phyloP scores from a whole-genome alignment of 2,113 vertebrate species.

The Odobenus rosmarus region DNA sequence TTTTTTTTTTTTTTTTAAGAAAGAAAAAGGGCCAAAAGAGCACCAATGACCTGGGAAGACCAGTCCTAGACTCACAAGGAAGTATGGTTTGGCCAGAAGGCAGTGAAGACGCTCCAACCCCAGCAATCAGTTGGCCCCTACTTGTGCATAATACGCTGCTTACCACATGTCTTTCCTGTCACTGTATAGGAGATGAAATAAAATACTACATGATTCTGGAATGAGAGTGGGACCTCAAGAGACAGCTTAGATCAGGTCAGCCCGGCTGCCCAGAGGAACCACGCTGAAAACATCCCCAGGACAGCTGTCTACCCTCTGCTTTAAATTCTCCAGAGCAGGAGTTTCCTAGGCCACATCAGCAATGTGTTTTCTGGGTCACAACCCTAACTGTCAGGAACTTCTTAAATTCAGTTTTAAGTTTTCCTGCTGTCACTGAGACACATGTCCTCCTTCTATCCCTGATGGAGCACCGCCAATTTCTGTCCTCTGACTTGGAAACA shows the following conservation, averaged over 20 bases:
- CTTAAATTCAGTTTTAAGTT: not conserved
- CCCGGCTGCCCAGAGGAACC: not conserved
- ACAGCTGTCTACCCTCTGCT: not conserved
- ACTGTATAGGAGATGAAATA: no score
- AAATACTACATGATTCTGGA: not conserved
- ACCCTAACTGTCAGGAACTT: not conserved
- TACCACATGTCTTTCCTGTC: not conserved
- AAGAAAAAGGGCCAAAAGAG: not conserved
- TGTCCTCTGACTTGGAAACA: not conserved
- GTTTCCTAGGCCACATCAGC: not conserved
- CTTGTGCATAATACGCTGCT: not conserved
- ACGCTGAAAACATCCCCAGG: not conserved
- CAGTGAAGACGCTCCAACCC: not conserved
- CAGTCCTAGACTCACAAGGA: not conserved
- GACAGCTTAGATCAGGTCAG: not conserved
- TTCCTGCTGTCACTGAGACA: constrained; percentile 43
- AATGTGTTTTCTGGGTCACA: not conserved
- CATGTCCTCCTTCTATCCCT: not conserved
- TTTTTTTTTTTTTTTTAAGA: not conserved
- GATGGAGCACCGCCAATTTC: not conserved
- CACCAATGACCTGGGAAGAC: not conserved
- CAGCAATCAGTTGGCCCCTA: not conserved
- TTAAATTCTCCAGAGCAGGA: not conserved
- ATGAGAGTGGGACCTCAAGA: not conserved
- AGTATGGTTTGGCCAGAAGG: not conserved